Evolutionary conservation across 2,888 invertebrate species (phyloP).

Genomic region (Encarsia formosa): DNA sequence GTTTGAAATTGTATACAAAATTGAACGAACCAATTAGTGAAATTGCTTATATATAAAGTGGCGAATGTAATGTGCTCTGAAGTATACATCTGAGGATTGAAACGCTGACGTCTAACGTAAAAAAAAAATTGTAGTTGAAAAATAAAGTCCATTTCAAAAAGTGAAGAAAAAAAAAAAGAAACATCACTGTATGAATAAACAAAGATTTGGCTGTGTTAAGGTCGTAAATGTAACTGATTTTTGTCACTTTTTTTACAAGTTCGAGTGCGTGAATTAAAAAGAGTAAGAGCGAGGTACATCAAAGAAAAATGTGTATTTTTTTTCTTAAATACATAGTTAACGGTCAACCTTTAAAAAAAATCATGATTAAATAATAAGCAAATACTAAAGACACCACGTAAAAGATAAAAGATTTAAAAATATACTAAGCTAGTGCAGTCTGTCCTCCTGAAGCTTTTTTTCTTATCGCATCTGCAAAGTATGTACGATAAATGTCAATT

Average conservation of each 20-base stretch:
- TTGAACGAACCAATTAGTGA: too few species aligned
- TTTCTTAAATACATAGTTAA: conserved; percentile 9
- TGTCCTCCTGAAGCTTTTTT: conserved; percentile 23
- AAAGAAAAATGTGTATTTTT: conserved; percentile 9
- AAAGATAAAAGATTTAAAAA: conserved; percentile 15
- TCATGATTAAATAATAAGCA: conserved; percentile 3
- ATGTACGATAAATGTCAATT: conserved; percentile 21
- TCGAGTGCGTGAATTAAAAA: conserved; percentile 15
- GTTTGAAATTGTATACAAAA: too few species aligned
- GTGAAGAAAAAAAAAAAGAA: conserved; percentile 4
- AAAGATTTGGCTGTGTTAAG: conserved; percentile 45
- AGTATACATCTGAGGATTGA: conserved; percentile 11
- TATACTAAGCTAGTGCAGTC: conserved; percentile 14
- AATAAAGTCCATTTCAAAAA: too few species aligned
- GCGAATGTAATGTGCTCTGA: too few species aligned
- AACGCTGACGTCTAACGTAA: conserved; percentile 20
- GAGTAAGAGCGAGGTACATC: not conserved
- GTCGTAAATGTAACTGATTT: conserved; percentile 41
- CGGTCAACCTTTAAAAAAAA: conserved; percentile 2
- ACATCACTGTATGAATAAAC: conserved; percentile 34
- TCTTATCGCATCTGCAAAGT: too few species aligned
- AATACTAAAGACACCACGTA: conserved; percentile 6
- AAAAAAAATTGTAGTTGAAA: conserved; percentile 7
- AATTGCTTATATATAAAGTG: conserved; percentile 11
- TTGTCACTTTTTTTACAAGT: conserved; percentile 34